phyloP scores from a whole-genome alignment of 2,888 invertebrate genomes.

The Digitonthophagus gazella region DNA sequence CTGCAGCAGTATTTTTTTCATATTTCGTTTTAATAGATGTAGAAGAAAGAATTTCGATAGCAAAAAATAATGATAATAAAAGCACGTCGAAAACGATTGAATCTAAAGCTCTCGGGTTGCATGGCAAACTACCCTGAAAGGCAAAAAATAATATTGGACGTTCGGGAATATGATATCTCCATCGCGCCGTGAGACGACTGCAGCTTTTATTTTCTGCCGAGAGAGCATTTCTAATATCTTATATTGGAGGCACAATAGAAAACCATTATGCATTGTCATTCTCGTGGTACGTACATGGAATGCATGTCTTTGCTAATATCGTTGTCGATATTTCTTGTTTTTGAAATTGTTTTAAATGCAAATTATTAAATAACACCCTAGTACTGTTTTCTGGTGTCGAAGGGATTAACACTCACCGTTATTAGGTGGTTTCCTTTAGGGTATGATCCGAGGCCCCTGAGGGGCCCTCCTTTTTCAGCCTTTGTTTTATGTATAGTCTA shows the following conservation, averaged over 20 bases:
- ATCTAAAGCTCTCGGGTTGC: slow-evolving; percentile 3
- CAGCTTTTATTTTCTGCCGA: background rate
- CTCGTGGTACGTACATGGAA: background rate
- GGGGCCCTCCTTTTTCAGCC: slow-evolving; percentile 6
- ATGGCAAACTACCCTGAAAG: background rate
- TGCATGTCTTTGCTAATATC: background rate
- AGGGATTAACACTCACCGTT: background rate
- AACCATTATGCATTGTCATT: background rate
- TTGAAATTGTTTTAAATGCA: too few species aligned
- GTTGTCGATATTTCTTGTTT: too few species aligned
- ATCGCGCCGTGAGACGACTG: background rate
- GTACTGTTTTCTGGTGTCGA: background rate
- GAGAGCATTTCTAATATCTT: background rate
- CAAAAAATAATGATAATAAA: slow-evolving; percentile 8
- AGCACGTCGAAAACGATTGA: slow-evolving; percentile 12
- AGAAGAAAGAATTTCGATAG: background rate
- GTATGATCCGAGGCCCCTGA: slow-evolving; percentile 10
- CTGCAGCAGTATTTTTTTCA: too few species aligned
- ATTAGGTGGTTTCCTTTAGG: slow-evolving; percentile 1
- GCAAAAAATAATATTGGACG: slow-evolving; percentile 1
- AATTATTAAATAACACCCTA: background rate
- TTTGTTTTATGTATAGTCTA: slow-evolving; percentile 6
- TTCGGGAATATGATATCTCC: slow-evolving; percentile 1
- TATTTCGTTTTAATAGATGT: too few species aligned
- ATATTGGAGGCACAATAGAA: background rate